Base-by-base conservation (phyloP, 2,113 vertebrate genomes). In the Calonectris borealis region DNA sequence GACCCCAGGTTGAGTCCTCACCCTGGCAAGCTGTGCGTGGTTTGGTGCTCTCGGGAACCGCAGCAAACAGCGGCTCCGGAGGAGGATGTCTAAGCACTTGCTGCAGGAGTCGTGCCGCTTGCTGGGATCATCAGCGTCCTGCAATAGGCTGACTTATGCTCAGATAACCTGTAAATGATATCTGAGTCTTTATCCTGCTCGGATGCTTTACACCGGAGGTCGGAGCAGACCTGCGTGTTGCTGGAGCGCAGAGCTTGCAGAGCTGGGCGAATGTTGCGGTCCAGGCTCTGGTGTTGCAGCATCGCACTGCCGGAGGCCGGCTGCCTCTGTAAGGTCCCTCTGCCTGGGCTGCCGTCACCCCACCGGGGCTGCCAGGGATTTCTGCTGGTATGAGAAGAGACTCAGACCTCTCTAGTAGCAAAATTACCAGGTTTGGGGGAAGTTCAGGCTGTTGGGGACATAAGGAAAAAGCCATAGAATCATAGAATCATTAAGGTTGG, bases 271-370 rank as follows among this genome's bases (percentile, higher is more conserved):
- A 22, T 26, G 34, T 21, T 62, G 51, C 13, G 20, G 17, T 68
- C 46, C 38, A 38, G 60, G 46, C 36, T 86, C 25, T 61, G 57
- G 32, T 76, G 62, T 31, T 93, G n/a, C 49, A 70, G 44, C 7
- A 2, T 38, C 0, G 0, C 1, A 0, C n/a, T 83, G 66, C 68
- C 3, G 1, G 31, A 57, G 24, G 10, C 64, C 2, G 8, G 7
- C 40, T 81, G 81, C 44, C 84, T 44, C 55, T 40, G 9, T 49
- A 36, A 58, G 31, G 27, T 58, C 20, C 9, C 22, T 57, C 69
- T 91, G 48, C 27, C 36, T 61, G 55, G 55, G 46, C 87, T 89
- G 77, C 60, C 32, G 31, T 52, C 69, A 49, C 34, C 24, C 7
- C 1, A 16, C 24, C 2, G 4, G 21, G 17, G 24, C 49, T 94